Base-by-base conservation (phyloP, 2,797 vertebrate genomes). In the Tadarida brasiliensis region DNA sequence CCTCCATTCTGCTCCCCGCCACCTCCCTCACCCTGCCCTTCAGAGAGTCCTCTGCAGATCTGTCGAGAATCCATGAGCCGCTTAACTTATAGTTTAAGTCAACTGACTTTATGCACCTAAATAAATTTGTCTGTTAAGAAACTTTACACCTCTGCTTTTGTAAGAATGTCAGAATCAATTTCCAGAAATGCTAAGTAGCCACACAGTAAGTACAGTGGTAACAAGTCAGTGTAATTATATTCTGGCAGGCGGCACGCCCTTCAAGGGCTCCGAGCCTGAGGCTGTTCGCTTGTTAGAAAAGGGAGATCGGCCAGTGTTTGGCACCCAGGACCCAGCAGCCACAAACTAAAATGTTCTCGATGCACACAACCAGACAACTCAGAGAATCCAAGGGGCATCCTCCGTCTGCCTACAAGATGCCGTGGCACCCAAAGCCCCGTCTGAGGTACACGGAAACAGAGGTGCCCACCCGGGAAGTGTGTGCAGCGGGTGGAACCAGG, bases 121-220 rank as follows among this genome's bases (percentile, higher is more conserved):
- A 65, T 49, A 76, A 82, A 73, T 54, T 6, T 20, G 35, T 77
- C 39, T 70, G 73, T 26, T 84, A 63, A 73, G 81, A 54, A 91
- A 65, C 33, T 59, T 90, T 63, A 76, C 6, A 16, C 68, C 57
- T 73, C 51, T 20, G 49, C 78, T 76, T 35, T 61, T 44, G n/a
- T 51, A 67, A 92, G 30, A 84, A 87, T 67, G 44, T 67, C 91
- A 73, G 88, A 86, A 84, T 73, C 76, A 17, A 68, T 90, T 51
- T 84, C 65, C 71, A 88, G 68, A 78, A 87, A 93, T 2, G 16
- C 71, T 73, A 71, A 68, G n/a, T 1, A 54, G 70, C 30, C 85
- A 65, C 77, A 61, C 61, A 90, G 22, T n/a, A 74, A 76, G 70
- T 2, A 8, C 30, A 22, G 11, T n/a, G 59, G 87, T 59, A 77